These are phyloP conservation scores for Chrysogorgia sp. DNA, from an alignment of 92 coral and sea anemone species.

Conservation along the genomic window DNA sequence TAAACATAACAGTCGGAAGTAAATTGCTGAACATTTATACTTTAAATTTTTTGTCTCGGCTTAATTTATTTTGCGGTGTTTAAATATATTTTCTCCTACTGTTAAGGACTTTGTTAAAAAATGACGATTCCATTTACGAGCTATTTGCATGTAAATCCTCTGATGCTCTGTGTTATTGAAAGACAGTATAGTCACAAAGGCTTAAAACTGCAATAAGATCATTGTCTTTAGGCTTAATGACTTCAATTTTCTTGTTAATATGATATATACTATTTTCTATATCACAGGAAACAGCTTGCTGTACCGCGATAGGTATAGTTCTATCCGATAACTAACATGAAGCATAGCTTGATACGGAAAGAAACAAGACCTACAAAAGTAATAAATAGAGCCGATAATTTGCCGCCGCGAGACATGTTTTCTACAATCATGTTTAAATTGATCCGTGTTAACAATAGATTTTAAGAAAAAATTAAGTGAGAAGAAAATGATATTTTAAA, in stretches of 20 bases:
- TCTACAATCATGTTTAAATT: conserved; percentile 12
- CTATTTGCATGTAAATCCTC: neutral
- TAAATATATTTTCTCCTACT: neutral
- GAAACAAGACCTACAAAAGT: conserved; percentile 20
- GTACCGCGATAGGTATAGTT: conserved; percentile 15
- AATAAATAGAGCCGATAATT: conserved; percentile 31
- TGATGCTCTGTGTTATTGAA: neutral
- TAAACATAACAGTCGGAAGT: conserved; percentile 41
- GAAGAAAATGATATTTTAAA: neutral
- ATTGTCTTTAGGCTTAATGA: conserved; percentile 32
- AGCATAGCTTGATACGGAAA: conserved; percentile 40
- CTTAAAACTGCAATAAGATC: conserved; percentile 12
- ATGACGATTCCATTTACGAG: neutral
- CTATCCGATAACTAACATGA: conserved; percentile 21
- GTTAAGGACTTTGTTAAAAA: neutral
- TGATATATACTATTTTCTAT: conserved; percentile 27
- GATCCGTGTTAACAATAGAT: conserved; percentile 7
- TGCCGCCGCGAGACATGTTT: conserved; percentile 32
- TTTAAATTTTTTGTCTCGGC: neutral
- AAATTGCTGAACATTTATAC: conserved; percentile 37
- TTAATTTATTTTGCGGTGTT: conserved; percentile 18
- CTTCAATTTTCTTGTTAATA: conserved; percentile 35
- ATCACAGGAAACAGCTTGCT: conserved; percentile 45
- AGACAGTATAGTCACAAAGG: neutral
- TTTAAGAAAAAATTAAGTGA: neutral